Evolutionary conservation across 2,113 vertebrate genomes (phyloP).

Genomic region (Tetrao urogallus): DNA sequence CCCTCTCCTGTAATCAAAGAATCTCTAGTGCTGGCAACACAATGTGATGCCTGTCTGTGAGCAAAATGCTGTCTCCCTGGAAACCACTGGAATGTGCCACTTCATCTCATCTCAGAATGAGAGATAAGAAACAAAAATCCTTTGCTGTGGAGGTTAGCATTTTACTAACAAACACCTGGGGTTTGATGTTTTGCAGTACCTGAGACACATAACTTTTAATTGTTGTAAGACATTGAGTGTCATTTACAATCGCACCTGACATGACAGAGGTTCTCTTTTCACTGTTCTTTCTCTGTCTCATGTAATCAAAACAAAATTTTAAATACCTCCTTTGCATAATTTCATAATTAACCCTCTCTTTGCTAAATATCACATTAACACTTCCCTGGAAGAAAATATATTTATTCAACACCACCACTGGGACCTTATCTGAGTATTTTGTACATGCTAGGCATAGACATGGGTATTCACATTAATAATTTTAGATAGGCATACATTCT

Average conservation of each 20-base stretch:
- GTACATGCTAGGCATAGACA: rapidly evolving
- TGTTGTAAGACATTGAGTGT: neutral
- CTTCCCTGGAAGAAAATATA: neutral
- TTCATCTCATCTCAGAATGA: neutral
- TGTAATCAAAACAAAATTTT: neutral
- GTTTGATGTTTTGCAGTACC: neutral
- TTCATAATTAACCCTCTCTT: constrained; percentile 24
- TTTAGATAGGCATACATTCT: neutral
- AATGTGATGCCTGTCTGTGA: neutral
- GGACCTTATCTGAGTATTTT: neutral
- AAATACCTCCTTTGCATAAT: neutral
- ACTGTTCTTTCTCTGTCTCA: neutral
- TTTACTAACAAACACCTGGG: constrained; percentile 35
- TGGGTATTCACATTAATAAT: neutral
- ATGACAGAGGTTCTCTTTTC: neutral
- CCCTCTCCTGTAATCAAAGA: neutral
- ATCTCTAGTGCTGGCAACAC: neutral
- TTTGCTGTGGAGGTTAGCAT: neutral
- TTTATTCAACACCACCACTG: neutral
- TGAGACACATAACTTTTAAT: constrained; percentile 1
- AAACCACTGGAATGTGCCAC: constrained; percentile 8
- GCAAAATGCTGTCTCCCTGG: neutral
- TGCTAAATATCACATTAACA: neutral
- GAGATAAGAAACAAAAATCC: neutral
- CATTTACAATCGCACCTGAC: neutral